Evolutionary conservation across 2,888 invertebrate species (phyloP).

Genomic region (Nephrotoma guestfalica): DNA sequence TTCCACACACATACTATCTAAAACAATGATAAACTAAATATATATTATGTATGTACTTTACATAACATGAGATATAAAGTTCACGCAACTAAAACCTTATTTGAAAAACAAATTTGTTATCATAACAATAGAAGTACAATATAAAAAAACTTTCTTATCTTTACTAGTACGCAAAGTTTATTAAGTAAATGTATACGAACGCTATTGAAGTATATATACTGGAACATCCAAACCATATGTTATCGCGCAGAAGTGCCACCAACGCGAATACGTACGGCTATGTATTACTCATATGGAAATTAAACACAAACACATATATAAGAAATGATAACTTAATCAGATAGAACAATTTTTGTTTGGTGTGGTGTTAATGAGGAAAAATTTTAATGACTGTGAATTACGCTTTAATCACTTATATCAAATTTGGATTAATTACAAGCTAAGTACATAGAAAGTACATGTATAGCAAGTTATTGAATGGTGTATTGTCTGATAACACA

Average conservation of each 20-base stretch:
- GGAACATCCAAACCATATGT: too few species aligned
- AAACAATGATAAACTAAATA: too few species aligned
- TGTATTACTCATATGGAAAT: too few species aligned
- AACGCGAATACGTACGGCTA: too few species aligned
- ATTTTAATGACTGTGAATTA: neutral
- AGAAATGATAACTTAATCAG: neutral
- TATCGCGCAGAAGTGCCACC: too few species aligned
- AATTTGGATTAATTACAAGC: neutral
- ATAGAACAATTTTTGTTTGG: neutral
- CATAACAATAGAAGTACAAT: neutral
- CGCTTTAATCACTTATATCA: neutral
- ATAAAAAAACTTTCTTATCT: neutral
- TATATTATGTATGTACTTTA: too few species aligned
- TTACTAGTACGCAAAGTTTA: neutral
- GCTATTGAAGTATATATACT: too few species aligned
- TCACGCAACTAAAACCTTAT: neutral
- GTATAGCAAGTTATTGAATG: neutral
- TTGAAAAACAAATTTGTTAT: neutral
- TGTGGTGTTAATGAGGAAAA: neutral
- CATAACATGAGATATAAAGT: neutral
- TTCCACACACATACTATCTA: too few species aligned
- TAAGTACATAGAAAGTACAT: neutral
- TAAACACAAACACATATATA: too few species aligned
- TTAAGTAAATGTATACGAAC: too few species aligned
- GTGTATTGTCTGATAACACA: neutral